Evolutionary conservation across 2,888 invertebrate genomes (phyloP), one percentile per base, ranked within the genome.

Genomic region (Deilephila porcellus): DNA sequence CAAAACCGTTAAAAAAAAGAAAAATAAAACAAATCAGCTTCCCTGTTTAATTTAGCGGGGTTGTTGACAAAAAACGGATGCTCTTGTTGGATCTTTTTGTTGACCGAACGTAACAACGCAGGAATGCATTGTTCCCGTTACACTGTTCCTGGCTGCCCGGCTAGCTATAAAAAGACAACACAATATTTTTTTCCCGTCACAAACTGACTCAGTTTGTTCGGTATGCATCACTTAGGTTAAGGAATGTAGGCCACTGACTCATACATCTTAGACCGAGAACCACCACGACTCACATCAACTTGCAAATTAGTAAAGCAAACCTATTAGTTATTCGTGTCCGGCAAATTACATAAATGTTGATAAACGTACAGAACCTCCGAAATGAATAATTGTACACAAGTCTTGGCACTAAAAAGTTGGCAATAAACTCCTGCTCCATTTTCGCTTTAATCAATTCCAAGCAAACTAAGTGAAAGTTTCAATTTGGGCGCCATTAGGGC

Each of bases 41-140:
- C 89, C 89, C 88, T 91, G 92, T 93, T 93, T 93, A 93, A 94
- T 93, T 94, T 94, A 91, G 92, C 92, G 89, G 88, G 89, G 89
- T 85, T 88, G 90, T 90, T 86, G 87, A 89, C 92, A 93, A 93
- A 93, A 93, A 93, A 89, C 88, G 88, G 86, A 87, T 86, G 89
- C 85, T 86, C 86, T 86, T 83, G 90, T 86, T 88, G 86, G 87
- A 86, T 86, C 87, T 91, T 93, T 93, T 93, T 93, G 91, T 91
- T 90, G 90, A 86, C 88, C 89, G 85, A 87, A 90, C 90, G 88
- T 90, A 89, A 91, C 91, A 88, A 87, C 87, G 85, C 82, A 83
- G 91, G 91, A 92, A 93, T 93, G 93, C 92, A 93, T 93, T 93
- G 93, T 94, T 88, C 88, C 88, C 88, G 90, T 89, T 91, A 90